Percentiles rank a stretch among this genome's conserved stretches.
Evolutionary conservation across 2,797 vertebrate species (phyloP).

Genomic region (Coreius guichenoti): DNA sequence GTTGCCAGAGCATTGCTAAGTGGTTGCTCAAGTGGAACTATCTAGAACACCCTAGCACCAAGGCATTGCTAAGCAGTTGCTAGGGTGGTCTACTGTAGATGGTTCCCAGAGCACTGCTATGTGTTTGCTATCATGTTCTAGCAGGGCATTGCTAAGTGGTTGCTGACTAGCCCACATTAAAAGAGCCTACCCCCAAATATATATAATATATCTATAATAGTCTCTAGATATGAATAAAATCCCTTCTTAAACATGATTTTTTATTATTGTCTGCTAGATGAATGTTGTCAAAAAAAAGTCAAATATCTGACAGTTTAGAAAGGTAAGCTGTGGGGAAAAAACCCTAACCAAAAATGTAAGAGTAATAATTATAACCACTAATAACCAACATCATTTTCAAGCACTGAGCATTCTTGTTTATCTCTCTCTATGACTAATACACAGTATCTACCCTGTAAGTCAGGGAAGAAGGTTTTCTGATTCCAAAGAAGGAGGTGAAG

Average conservation of each 20-base stretch:
- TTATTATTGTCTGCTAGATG: neutral
- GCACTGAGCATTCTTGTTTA: neutral
- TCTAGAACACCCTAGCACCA: neutral
- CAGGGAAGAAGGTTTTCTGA: conserved; percentile 26
- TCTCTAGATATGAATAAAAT: neutral
- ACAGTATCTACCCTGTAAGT: neutral
- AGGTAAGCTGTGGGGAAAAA: neutral
- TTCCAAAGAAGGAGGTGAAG: conserved; percentile 48
- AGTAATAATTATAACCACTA: neutral
- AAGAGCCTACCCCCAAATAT: neutral
- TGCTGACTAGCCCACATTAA: neutral
- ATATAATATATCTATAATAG: neutral
- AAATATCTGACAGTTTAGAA: neutral
- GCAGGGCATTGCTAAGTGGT: neutral
- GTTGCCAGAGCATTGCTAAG: neutral
- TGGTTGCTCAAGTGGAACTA: neutral
- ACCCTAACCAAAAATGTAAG: neutral
- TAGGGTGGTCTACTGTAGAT: neutral
- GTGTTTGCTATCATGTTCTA: neutral
- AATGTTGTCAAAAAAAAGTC: neutral
- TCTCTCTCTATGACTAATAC: neutral
- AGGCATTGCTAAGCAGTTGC: neutral
- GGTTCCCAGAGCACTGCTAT: neutral
- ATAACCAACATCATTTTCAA: neutral
- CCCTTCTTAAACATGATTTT: neutral